Evolutionary conservation across 1,140 invertebrate genomes (phyloP).

Genomic region (Thaumetopoea pityocampa): DNA sequence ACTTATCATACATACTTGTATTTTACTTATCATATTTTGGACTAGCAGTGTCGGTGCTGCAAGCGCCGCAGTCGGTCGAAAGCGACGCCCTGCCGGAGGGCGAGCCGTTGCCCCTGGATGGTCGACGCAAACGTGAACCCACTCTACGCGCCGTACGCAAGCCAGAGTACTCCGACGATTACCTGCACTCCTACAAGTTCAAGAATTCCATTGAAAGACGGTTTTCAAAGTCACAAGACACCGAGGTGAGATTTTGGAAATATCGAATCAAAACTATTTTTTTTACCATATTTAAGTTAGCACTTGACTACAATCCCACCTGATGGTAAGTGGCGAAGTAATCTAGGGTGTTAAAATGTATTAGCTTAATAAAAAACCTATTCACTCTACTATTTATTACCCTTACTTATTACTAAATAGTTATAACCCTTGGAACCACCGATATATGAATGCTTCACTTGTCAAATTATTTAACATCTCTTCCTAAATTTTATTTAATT

Average conservation of each 20-base stretch:
- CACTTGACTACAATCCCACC: too few relatives aligned
- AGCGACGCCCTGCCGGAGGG: constrained; percentile 12
- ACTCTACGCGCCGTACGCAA: constrained; percentile 55
- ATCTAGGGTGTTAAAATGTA: too few relatives aligned
- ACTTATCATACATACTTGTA: too few relatives aligned
- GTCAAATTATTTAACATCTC: too few relatives aligned
- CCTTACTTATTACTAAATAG: too few relatives aligned
- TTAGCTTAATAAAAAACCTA: too few relatives aligned
- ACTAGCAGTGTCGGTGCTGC: constrained; percentile 27
- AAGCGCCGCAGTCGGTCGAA: constrained; percentile 8
- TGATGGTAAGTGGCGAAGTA: too few relatives aligned
- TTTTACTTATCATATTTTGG: not conserved
- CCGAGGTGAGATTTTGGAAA: constrained; percentile 39
- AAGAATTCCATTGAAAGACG: constrained; percentile 96
- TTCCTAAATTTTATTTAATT: too few relatives aligned
- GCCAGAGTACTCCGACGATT: constrained; percentile 68
- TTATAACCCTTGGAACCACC: too few relatives aligned
- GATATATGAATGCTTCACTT: too few relatives aligned
- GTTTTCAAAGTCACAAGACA: constrained; percentile 77
- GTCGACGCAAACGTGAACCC: constrained; percentile 37
- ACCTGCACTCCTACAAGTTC: constrained; percentile 88
- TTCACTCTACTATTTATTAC: too few relatives aligned
- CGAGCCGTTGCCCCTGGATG: constrained; percentile 40
- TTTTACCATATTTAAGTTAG: not conserved
- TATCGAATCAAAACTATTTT: not conserved